phyloP scores from a whole-genome alignment of 2,113 vertebrate genomes.

The Carettochelys insculpta region DNA sequence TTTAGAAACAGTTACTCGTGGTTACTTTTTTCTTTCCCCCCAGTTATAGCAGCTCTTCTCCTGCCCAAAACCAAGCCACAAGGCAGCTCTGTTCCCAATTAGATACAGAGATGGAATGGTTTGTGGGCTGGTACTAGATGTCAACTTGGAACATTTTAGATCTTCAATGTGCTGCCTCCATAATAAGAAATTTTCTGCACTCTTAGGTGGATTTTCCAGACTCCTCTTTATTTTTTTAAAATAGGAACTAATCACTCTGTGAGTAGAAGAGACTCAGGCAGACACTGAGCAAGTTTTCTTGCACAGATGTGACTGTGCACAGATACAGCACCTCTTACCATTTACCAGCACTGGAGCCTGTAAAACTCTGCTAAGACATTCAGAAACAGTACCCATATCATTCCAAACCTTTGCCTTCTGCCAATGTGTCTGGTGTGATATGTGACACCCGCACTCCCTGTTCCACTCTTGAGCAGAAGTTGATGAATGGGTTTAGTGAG shows the following conservation, averaged over 20 bases:
- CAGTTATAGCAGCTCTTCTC: neutral
- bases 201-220: neutral
- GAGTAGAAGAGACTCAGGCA: neutral
- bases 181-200: neutral
- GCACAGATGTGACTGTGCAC: neutral
- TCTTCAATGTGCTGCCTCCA: neutral
- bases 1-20: neutral
- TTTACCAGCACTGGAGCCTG: neutral
- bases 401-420: rapidly evolving
- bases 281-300: neutral
- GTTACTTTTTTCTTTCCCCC: neutral
- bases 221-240: neutral
- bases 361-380: neutral
- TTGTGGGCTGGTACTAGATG: neutral
- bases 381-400: rapidly evolving
- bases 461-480: neutral
- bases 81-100: neutral
- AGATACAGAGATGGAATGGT: neutral
- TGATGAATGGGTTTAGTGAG: neutral
- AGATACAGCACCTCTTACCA: neutral
- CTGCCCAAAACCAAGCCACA: neutral
- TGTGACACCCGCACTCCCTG: neutral
- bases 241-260: neutral
- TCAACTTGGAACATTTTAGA: neutral
- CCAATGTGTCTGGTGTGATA: rapidly evolving